These are phyloP conservation scores for Zeugodacus cucurbitae DNA, from an alignment of 1,140 invertebrate genomes.

Conservation along the genomic window DNA sequence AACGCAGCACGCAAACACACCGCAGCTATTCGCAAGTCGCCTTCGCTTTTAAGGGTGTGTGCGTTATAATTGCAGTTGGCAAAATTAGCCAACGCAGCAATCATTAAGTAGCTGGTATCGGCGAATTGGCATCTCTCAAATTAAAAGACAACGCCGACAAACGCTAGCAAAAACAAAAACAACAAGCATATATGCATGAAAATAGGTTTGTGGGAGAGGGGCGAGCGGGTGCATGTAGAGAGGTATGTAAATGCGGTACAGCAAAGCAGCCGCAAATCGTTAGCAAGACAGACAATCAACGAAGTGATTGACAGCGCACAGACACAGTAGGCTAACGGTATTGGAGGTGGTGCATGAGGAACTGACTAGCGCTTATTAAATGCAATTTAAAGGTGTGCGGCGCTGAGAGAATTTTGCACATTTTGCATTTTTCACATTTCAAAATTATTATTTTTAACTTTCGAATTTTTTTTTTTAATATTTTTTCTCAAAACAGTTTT, in stretches of 20 bases:
- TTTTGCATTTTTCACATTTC: background rate
- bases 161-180: background rate
- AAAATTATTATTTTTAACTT: background rate
- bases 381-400: background rate
- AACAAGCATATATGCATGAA: background rate
- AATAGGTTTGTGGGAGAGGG: background rate
- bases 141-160: slow-evolving; percentile 1
- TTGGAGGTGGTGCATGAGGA: background rate
- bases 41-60: background rate
- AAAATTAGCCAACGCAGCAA: slow-evolving; percentile 17
- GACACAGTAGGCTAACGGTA: background rate
- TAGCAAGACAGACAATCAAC: background rate
- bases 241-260: background rate
- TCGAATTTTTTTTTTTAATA: background rate
- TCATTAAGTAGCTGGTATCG: background rate
- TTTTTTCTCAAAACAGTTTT: background rate
- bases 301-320: background rate
- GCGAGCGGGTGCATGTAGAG: background rate
- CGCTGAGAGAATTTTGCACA: background rate
- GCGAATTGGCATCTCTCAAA: slow-evolving; percentile 1
- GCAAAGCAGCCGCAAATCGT: slow-evolving; percentile 7
- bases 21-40: background rate
- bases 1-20: background rate
- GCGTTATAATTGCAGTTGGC: background rate
- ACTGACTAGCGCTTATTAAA: background rate